Conservation (phyloP, 2,113 vertebrate genomes). For the Cavia aperea region DNA sequence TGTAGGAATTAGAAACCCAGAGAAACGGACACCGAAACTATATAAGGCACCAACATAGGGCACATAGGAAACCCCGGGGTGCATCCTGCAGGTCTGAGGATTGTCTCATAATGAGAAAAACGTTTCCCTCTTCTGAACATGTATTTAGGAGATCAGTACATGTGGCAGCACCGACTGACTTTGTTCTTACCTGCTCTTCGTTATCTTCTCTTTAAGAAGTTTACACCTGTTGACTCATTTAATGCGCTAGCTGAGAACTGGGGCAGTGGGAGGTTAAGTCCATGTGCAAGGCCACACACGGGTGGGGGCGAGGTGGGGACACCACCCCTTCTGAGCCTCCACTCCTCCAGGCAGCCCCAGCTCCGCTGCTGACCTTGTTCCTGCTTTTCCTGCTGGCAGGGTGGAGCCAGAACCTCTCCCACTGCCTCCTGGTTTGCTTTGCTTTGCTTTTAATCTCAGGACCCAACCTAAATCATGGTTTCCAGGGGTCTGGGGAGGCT, state of each 20-base stretch:
- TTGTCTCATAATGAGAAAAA: background rate
- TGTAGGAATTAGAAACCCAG: background rate
- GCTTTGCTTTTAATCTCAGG: background rate
- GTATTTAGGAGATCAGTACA: background rate
- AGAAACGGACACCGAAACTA: background rate
- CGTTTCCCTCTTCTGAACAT: background rate
- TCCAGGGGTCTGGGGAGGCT: background rate
- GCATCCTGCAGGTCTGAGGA: background rate
- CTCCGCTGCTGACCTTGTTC: background rate
- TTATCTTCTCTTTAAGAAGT: conserved; percentile 22
- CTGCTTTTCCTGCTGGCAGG: background rate
- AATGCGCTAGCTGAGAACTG: background rate
- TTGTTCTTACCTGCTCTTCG: background rate
- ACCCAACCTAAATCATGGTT: background rate
- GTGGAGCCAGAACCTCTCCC: background rate
- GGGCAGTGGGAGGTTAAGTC: background rate
- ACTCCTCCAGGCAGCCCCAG: background rate
- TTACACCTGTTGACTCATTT: conserved; percentile 10
- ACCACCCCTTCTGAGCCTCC: background rate
- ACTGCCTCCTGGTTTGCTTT: background rate
- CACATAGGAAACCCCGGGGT: background rate
- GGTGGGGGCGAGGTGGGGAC: background rate
- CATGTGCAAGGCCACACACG: background rate
- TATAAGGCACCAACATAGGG: background rate
- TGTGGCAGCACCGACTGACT: background rate